Percentiles rank a stretch among this genome's conserved stretches.
These are phyloP conservation scores for Drosophila mulleri DNA, from an alignment of 2,888 invertebrate genomes.

Conservation along the genomic window DNA sequence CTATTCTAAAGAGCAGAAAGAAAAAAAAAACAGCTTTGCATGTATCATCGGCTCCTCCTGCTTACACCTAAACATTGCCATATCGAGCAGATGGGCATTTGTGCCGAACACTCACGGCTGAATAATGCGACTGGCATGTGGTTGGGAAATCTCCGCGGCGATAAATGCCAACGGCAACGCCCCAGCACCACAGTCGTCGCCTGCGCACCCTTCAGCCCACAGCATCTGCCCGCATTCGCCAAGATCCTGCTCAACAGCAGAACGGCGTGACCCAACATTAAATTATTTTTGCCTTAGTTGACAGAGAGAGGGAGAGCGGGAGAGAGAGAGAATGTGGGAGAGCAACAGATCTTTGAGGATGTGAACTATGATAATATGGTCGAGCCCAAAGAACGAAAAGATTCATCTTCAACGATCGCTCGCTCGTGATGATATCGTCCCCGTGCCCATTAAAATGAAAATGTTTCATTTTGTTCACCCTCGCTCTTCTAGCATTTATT, in stretches of 20 bases:
- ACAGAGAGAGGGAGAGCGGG: not conserved
- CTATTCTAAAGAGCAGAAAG: not conserved
- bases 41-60: slow-evolving; percentile 37
- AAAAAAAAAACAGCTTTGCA: not conserved
- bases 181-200: slow-evolving; percentile 1
- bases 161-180: slow-evolving; percentile 21
- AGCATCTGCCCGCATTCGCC: too few species aligned
- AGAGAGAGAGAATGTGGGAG: not conserved
- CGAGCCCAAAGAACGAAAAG: slow-evolving; percentile 1
- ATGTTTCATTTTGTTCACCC: slow-evolving; percentile 6
- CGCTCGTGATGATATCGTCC: slow-evolving; percentile 50
- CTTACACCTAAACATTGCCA: slow-evolving; percentile 37
- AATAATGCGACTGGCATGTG: slow-evolving; percentile 69
- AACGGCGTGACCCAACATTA: slow-evolving; percentile 2
- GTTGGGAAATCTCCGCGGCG: slow-evolving; percentile 71
- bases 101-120: slow-evolving; percentile 36
- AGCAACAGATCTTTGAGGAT: slow-evolving; percentile 2
- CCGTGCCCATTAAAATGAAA: slow-evolving; percentile 60
- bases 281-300: slow-evolving; percentile 5
- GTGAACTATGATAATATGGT: slow-evolving; percentile 1
- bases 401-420: slow-evolving; percentile 29
- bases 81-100: slow-evolving; percentile 27
- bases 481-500: slow-evolving; percentile 26
- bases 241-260: not conserved
- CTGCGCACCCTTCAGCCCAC: not conserved